These are phyloP conservation scores for Seira ritae DNA, from an alignment of 2,888 invertebrate genomes.

Conservation along the genomic window DNA sequence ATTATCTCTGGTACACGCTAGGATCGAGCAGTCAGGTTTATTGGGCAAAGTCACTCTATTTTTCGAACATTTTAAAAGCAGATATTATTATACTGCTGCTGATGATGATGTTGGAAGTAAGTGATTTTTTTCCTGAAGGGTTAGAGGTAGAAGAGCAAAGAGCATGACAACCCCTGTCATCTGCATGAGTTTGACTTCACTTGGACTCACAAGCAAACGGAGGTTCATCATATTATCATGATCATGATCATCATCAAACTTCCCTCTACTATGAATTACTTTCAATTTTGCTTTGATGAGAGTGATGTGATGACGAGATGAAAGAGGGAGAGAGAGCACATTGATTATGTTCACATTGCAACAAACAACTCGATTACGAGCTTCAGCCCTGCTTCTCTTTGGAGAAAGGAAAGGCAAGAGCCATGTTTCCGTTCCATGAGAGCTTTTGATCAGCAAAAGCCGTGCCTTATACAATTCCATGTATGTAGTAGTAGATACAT, in stretches of 20 bases:
- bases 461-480: no score
- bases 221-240: no score
- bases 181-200: neutral
- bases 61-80: conserved; percentile 1
- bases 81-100: neutral
- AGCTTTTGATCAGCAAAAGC: no score
- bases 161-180: conserved; percentile 10
- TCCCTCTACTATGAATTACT: neutral
- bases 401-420: no score
- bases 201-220: neutral
- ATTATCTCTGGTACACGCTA: neutral
- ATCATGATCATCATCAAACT: neutral
- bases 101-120: neutral
- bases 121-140: neutral
- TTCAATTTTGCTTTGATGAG: conserved; percentile 23
- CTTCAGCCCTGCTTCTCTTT: neutral
- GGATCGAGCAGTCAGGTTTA: conserved; percentile 1
- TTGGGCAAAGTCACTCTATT: neutral
- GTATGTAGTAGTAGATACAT: no score
- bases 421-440: no score
- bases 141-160: neutral
- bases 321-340: conserved; percentile 11
- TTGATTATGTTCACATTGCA: conserved; percentile 24
- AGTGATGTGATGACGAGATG: conserved; percentile 9
- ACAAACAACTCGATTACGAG: conserved; percentile 17